phyloP scores from a whole-genome alignment of 2,113 vertebrate genomes.

The Chaenocephalus aceratus region DNA sequence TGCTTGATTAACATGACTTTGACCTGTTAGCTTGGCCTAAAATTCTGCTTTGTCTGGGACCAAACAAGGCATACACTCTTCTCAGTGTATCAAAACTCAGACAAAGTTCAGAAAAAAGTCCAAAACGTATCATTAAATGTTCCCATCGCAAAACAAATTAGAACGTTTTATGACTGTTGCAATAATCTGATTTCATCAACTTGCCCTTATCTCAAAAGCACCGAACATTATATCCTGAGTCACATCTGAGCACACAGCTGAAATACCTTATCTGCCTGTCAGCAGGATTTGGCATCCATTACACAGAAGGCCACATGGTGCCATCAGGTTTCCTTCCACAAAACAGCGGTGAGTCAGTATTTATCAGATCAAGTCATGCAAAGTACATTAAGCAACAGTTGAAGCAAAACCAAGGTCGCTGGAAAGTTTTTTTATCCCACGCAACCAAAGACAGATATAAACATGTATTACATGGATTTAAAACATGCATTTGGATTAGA shows the following conservation, averaged over 20 bases:
- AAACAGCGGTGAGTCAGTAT: constrained; percentile 36
- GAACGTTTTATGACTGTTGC: neutral
- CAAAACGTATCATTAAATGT: neutral
- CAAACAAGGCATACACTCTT: neutral
- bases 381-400: constrained; percentile 4
- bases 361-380: constrained; percentile 25
- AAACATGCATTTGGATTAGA: neutral
- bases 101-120: constrained; percentile 14
- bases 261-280: constrained; percentile 38
- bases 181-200: constrained; percentile 32
- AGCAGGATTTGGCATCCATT: constrained; percentile 30
- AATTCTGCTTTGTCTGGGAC: neutral
- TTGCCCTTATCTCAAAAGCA: constrained; percentile 13
- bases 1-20: constrained; percentile 10
- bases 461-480: neutral
- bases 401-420: neutral
- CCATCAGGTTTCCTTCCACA: constrained; percentile 13
- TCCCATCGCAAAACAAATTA: constrained; percentile 19
- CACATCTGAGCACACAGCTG: constrained; percentile 32
- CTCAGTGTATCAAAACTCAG: neutral
- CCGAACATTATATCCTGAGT: constrained; percentile 26
- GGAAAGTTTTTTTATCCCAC: too few species aligned
- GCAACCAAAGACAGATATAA: neutral
- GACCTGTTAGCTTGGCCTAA: constrained; percentile 3
- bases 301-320: constrained; percentile 12